Base-by-base conservation (phyloP, 2,113 vertebrate species). In the Alouatta palliata region DNA sequence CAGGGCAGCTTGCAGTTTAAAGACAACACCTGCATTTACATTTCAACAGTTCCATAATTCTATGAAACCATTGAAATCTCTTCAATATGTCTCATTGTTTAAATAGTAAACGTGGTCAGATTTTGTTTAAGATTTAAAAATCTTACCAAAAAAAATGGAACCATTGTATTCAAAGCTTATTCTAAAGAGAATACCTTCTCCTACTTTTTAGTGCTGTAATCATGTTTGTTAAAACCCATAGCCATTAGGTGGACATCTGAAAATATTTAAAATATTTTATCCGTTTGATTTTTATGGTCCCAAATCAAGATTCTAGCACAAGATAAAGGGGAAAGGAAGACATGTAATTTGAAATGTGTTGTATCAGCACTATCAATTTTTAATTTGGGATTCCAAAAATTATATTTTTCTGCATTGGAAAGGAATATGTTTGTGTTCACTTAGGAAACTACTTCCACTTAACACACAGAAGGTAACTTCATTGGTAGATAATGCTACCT, bases 21-120 rank as follows among this genome's bases (percentile, higher is more conserved):
- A 94, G 82, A 93, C 52, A 71, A 49, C 47, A 87, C 20, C 80
- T 79, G 16, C 32, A 96, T 97, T 97, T 97, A 87, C 96, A 97
- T 97, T 97, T 94, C 98, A 96, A 61, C 95, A 56, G 52, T 94
- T 91, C 11, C 61, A 68, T 91, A 79, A 87, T 97, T 94, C 93
- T 75, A 52, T 80, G 87, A 90, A 75, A 93, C 71, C 40, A 83
- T 0, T 94, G 90, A 96, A 88, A 96, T 94, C 66, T 76, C 66
- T 88, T 86, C 83, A 96, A 40, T 66, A 71, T 54, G 32, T 64
- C 11, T 83, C 86, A 90, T 90, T 96, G 95, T 90, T 79, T 91
- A 87, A 93, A 92, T 64, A 88, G 93, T n/a, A 47, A 94, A 96
- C 52, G 83, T 97, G 77, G 84, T 32, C 49, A 97, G 58, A 75